phyloP scores from a whole-genome alignment of 2,113 vertebrate species.

The Psilopogon haemacephalus region DNA sequence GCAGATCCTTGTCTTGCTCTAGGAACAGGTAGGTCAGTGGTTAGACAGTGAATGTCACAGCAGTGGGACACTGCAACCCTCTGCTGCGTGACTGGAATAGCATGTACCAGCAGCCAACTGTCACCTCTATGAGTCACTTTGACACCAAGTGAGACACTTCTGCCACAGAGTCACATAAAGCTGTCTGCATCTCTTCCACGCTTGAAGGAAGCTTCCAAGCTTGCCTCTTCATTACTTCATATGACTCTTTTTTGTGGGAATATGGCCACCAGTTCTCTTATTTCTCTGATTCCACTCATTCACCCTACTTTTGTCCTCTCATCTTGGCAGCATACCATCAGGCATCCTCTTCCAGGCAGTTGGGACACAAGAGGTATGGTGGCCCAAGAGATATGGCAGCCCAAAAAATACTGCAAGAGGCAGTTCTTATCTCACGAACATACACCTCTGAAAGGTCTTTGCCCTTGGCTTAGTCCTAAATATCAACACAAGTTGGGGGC shows the following conservation, averaged over 20 bases:
- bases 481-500: too few relatives aligned
- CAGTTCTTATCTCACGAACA: not conserved
- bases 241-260: not conserved
- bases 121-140: not conserved
- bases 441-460: not conserved
- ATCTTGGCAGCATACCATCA: not conserved
- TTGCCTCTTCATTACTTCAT: not conserved
- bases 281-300: not conserved
- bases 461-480: not conserved
- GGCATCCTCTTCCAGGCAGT: not conserved
- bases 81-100: not conserved
- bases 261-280: not conserved
- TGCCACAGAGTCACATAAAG: rapidly evolving
- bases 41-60: not conserved
- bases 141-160: not conserved
- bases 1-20: not conserved
- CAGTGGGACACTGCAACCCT: rapidly evolving
- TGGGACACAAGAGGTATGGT: not conserved
- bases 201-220: not conserved
- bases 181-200: not conserved
- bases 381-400: not conserved
- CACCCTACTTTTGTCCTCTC: not conserved
- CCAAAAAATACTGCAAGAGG: rapidly evolving
- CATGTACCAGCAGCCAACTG: rapidly evolving
- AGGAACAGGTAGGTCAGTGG: not conserved